phyloP scores from a whole-genome alignment of 1,140 invertebrate genomes.

The Drosophila oshimai region DNA sequence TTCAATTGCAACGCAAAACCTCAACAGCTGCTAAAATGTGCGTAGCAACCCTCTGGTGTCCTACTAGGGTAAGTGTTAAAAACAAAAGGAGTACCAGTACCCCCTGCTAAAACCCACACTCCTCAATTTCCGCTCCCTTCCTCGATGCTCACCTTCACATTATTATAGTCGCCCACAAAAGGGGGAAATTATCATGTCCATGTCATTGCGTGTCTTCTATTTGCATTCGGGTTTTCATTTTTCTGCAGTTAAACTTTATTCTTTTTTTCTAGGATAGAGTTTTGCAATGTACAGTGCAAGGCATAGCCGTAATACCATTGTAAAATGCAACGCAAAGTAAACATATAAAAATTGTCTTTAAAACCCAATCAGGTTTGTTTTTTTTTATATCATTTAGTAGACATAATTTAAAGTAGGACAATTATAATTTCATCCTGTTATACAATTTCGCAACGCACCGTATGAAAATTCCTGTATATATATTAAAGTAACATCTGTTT shows the following conservation, averaged over 20 bases:
- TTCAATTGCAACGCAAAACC: constrained; percentile 47
- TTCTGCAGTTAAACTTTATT: constrained; percentile 55
- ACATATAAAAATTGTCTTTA: background rate
- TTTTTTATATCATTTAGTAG: no score
- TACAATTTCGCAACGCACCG: background rate
- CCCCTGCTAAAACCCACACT: constrained; percentile 6
- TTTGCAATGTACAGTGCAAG: background rate
- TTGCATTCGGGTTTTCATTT: constrained; percentile 51
- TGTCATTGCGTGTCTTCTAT: constrained; percentile 62
- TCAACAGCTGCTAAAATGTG: constrained; percentile 76
- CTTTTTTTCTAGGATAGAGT: constrained; percentile 41
- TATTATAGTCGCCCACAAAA: constrained; percentile 25
- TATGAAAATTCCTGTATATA: constrained; percentile 24
- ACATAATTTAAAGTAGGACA: no score
- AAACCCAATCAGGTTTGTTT: no score
- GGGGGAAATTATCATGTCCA: constrained; percentile 65
- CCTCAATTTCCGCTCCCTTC: background rate
- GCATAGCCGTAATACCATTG: background rate
- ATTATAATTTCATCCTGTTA: background rate
- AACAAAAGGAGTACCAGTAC: constrained; percentile 70
- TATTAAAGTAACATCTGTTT: constrained; percentile 66
- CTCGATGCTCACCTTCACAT: constrained; percentile 25
- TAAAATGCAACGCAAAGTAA: no score
- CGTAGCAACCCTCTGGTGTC: constrained; percentile 50
- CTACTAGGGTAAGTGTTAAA: constrained; percentile 65